Percentiles rank a stretch among this genome's conserved stretches.
Evolutionary conservation across 2,888 invertebrate genomes (phyloP).

Genomic region (Caenorhabditis becei): DNA sequence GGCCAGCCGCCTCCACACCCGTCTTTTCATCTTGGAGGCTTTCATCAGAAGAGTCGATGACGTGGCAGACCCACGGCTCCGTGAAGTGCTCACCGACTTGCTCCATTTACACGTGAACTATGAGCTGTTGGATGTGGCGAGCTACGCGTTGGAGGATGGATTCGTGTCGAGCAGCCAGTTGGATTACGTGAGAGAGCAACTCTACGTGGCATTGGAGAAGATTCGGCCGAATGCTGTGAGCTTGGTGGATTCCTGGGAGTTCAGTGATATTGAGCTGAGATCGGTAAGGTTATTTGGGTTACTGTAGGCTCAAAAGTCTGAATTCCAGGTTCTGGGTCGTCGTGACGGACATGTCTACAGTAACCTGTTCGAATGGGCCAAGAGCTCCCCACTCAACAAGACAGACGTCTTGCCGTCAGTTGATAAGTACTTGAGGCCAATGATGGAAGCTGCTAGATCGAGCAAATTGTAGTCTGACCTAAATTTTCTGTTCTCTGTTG

Average conservation of each 20-base stretch:
- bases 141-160: slow-evolving; percentile 70
- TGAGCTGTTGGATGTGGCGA: slow-evolving; percentile 59
- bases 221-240: slow-evolving; percentile 92
- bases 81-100: slow-evolving; percentile 86
- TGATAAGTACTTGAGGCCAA: slow-evolving; percentile 66
- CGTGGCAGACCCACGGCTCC: slow-evolving; percentile 37
- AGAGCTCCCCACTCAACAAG: slow-evolving; percentile 66
- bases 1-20: slow-evolving; percentile 64
- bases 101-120: slow-evolving; percentile 86
- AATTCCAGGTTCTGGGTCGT: slow-evolving; percentile 76
- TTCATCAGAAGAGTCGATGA: slow-evolving; percentile 55
- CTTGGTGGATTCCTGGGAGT: slow-evolving; percentile 92
- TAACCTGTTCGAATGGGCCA: slow-evolving; percentile 82
- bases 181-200: slow-evolving; percentile 66
- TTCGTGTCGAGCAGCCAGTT: slow-evolving; percentile 70
- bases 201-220: slow-evolving; percentile 83
- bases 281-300: slow-evolving; percentile 73
- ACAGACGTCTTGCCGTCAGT: slow-evolving; percentile 72
- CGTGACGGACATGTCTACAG: slow-evolving; percentile 82
- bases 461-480: background rate
- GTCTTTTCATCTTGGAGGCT: slow-evolving; percentile 62
- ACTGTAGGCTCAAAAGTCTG: background rate
- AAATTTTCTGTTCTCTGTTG: background rate
- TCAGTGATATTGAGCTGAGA: slow-evolving; percentile 82
- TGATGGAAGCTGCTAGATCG: slow-evolving; percentile 64